Conservation (phyloP, 2,888 invertebrate species). For the Drosophila subsilvestris region DNA sequence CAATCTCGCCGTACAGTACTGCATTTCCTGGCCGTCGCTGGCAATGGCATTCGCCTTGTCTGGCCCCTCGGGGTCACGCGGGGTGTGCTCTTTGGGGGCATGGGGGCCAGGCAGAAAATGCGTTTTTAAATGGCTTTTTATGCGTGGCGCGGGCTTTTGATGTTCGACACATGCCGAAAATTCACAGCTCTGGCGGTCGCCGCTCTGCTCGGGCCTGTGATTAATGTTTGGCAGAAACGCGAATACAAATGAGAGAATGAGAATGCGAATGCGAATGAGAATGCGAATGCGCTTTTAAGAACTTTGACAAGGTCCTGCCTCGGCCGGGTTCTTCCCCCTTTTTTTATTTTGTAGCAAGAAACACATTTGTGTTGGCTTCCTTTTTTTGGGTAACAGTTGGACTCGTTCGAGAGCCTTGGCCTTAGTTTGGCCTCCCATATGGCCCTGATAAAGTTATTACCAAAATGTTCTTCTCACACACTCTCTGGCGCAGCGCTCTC, state of each 20-base stretch:
- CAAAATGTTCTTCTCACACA: slow-evolving; percentile 73
- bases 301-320: slow-evolving; percentile 81
- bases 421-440: slow-evolving; percentile 81
- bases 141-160: slow-evolving; percentile 79
- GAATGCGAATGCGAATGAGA: slow-evolving; percentile 62
- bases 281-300: slow-evolving; percentile 77
- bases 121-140: slow-evolving; percentile 81
- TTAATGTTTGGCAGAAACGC: slow-evolving; percentile 81
- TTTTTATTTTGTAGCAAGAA: slow-evolving; percentile 49
- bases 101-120: slow-evolving; percentile 70
- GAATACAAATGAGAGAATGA: slow-evolving; percentile 55
- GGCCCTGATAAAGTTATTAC: slow-evolving; percentile 84
- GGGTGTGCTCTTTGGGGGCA: slow-evolving; percentile 25
- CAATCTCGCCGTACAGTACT: slow-evolving; percentile 59
- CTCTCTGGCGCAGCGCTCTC: slow-evolving; percentile 5
- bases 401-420: neutral
- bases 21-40: slow-evolving; percentile 36
- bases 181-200: slow-evolving; percentile 71
- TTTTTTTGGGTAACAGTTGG: slow-evolving; percentile 59
- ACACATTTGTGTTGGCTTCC: slow-evolving; percentile 36
- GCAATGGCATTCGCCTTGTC: slow-evolving; percentile 7
- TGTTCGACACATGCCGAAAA: slow-evolving; percentile 78
- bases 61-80: slow-evolving; percentile 55
- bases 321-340: slow-evolving; percentile 55
- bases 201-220: slow-evolving; percentile 61